These are phyloP conservation scores for Eupithecia insigniata DNA, from an alignment of 2,888 invertebrate genomes.

Conservation along the genomic window DNA sequence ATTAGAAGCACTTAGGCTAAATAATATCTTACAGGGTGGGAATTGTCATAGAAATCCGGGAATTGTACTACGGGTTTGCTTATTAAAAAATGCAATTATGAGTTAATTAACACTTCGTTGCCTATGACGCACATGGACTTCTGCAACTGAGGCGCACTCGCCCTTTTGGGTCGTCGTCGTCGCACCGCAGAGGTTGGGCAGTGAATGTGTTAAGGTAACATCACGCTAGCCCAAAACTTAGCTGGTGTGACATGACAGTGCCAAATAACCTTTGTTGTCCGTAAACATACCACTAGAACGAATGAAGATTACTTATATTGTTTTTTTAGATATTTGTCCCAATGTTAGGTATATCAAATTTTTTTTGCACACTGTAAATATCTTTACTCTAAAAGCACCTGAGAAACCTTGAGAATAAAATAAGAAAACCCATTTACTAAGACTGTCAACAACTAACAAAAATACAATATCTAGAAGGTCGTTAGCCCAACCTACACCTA, in stretches of 20 bases:
- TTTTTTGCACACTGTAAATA: too few species aligned
- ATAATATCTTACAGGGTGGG: neutral
- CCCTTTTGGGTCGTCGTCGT: too few species aligned
- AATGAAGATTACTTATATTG: too few species aligned
- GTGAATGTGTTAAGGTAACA: neutral
- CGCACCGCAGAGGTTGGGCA: too few species aligned
- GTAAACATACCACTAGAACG: neutral
- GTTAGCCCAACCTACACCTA: constrained; percentile 15
- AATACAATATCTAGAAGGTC: constrained; percentile 13
- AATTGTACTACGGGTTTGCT: neutral
- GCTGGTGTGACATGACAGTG: neutral
- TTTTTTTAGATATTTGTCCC: too few species aligned
- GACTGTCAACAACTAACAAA: constrained; percentile 12
- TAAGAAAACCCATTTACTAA: neutral
- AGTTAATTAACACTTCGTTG: too few species aligned
- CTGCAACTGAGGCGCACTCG: too few species aligned
- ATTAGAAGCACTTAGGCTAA: neutral
- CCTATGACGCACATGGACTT: too few species aligned
- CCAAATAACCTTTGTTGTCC: neutral
- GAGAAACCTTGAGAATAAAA: neutral
- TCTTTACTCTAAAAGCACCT: neutral
- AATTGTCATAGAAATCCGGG: neutral
- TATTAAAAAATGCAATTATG: neutral
- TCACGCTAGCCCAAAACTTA: neutral
- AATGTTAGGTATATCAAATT: too few species aligned